Percentiles rank a stretch among this genome's conserved stretches.
These are phyloP conservation scores for Globicephala melas DNA, from an alignment of 2,113 vertebrate genomes.

Conservation along the genomic window DNA sequence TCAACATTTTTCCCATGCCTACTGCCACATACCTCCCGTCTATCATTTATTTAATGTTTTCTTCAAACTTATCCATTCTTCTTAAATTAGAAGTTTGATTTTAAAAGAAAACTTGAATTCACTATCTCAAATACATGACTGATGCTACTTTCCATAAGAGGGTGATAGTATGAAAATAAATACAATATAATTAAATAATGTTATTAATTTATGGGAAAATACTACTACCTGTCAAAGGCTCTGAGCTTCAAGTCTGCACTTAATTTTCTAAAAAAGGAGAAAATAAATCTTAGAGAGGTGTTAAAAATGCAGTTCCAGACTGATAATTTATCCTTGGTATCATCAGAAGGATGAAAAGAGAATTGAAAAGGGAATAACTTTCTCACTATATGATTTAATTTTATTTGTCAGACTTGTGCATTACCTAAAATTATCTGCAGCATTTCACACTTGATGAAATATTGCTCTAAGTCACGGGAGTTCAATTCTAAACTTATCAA, in stretches of 20 bases:
- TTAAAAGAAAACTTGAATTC: not conserved
- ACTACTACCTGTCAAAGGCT: not conserved
- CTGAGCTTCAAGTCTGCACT: not conserved
- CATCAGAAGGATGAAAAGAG: conserved; percentile 45
- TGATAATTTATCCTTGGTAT: conserved; percentile 18
- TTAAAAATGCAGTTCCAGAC: not conserved
- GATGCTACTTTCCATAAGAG: not conserved
- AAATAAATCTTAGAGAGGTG: not conserved
- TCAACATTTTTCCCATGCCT: not conserved
- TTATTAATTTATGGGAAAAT: not conserved
- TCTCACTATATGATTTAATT: conserved; percentile 39
- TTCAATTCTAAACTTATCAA: conserved; percentile 35
- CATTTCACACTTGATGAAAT: conserved; percentile 19
- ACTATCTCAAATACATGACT: not conserved
- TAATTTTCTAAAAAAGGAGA: not conserved
- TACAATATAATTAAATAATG: not conserved
- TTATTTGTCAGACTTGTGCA: conserved; percentile 49
- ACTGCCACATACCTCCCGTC: too few species aligned
- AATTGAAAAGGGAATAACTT: conserved; percentile 56
- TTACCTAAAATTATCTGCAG: conserved; percentile 42
- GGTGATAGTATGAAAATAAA: not conserved
- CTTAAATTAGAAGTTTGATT: conserved; percentile 1
- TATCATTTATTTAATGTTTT: not conserved
- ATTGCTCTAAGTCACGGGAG: not conserved
- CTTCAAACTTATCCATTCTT: not conserved